Conservation (phyloP, 2,797 vertebrate genomes). For the Apogon talboti region DNA sequence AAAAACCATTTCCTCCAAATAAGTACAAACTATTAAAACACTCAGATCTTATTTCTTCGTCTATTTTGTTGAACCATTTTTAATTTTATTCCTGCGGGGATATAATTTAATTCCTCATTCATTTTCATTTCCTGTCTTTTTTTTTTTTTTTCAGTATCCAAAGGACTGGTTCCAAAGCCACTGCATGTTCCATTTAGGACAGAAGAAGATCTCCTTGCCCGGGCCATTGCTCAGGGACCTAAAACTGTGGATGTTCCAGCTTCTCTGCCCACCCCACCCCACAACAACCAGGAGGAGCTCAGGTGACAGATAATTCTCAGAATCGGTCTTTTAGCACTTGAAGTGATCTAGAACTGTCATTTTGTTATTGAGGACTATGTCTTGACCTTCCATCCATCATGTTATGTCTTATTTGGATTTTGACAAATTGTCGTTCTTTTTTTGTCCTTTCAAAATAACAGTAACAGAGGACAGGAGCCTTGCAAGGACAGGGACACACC, state of each 20-base stretch:
- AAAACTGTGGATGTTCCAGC: slow-evolving; percentile 98
- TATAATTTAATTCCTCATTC: neutral
- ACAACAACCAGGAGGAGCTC: slow-evolving; percentile 98
- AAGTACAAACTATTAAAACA: neutral
- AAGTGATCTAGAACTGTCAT: neutral
- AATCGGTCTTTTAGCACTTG: neutral
- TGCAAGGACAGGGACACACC: slow-evolving; percentile 94
- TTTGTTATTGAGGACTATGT: neutral
- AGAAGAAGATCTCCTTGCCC: slow-evolving; percentile 93
- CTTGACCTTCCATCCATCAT: neutral
- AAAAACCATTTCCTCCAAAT: neutral
- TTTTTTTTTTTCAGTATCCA: slow-evolving; percentile 84
- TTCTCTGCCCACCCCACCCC: slow-evolving; percentile 96
- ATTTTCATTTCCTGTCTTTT: slow-evolving; percentile 21
- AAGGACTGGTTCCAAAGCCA: slow-evolving; percentile 91
- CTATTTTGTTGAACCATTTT: neutral
- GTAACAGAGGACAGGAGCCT: slow-evolving; percentile 90
- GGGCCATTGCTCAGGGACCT: slow-evolving; percentile 94
- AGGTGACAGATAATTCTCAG: slow-evolving; percentile 79
- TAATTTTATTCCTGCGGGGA: no score
- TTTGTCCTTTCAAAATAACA: slow-evolving; percentile 7
- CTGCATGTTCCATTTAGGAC: slow-evolving; percentile 93
- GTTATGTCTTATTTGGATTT: slow-evolving; percentile 1
- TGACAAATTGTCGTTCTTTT: slow-evolving; percentile 15
- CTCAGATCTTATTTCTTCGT: neutral